Base-by-base conservation (phyloP, 2,113 vertebrate genomes). In the Chitala chitala region DNA sequence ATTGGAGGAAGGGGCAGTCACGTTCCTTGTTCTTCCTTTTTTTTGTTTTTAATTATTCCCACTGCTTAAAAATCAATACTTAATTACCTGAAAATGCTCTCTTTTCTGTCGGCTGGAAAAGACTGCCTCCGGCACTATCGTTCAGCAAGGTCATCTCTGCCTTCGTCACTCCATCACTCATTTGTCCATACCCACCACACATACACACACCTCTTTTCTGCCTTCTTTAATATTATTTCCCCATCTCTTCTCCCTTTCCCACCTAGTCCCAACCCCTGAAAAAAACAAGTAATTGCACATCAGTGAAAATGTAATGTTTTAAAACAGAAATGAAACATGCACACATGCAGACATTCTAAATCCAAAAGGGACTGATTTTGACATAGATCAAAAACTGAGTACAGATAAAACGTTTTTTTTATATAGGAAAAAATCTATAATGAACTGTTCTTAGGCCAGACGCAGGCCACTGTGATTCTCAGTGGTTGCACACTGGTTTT, bases 21-120 rank as follows among this genome's bases (percentile, higher is more conserved):
- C 24, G 13, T 8, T 46, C 24, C 31, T 29, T 50, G 13, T 55
- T 50, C 22, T 73, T 69, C 48, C 68, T 53, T 61, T 71, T n/a
- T 64, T 54, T 76, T 38, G 20, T 38, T 63, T 66, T 77, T 61
- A 38, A 72, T 72, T 17, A 77, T 69, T 73, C 55, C 76, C n/a
- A 15, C 29, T 40, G 54, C 64, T 73, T 77, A 69, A 69, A 66
- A 77, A 77, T 77, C 76, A 77, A 77, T 77, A 77, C 72, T 59
- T 74, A 70, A 77, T 77, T 74, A 77, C 76, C 54, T 77, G 76
- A 69, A 74, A 77, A 61, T 56, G 58, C 38, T 72, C 50, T 38
- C 26, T 71, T 66, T 56, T 72, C 69, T 20, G 29, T 50, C 48
- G 22, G 44, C 31, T 36, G 26, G 33, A 26, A 36, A 3, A 4